A percentile compares a stretch with the other conserved stretches of the same genome.
These are phyloP conservation scores for Pteruthius melanotis DNA, from an alignment of 2,113 vertebrate species.

Conservation along the genomic window DNA sequence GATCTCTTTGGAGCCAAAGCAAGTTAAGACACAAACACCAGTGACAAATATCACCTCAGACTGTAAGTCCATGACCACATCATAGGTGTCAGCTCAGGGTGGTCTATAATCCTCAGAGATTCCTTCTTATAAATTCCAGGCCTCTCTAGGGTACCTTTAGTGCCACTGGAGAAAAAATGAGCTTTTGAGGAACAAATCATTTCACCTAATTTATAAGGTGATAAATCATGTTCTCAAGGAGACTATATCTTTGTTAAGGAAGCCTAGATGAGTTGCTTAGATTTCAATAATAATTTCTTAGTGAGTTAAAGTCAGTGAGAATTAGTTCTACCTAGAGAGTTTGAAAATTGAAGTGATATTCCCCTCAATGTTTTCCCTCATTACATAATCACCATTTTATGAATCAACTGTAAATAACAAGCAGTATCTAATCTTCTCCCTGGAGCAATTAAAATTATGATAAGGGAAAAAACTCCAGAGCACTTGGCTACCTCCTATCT, in stretches of 20 bases:
- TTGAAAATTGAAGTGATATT: slow-evolving; percentile 10
- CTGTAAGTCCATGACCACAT: not conserved
- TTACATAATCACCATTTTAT: slow-evolving; percentile 54
- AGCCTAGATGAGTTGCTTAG: not conserved
- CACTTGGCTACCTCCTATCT: slow-evolving; percentile 11
- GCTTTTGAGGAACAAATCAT: not conserved
- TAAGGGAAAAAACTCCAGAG: slow-evolving; percentile 10
- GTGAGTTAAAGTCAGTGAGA: not conserved
- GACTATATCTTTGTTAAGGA: not conserved
- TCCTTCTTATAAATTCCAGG: not conserved
- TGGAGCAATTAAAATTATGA: slow-evolving; percentile 54
- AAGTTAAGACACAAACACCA: not conserved
- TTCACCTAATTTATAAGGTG: not conserved
- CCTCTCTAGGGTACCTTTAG: not conserved
- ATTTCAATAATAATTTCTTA: not conserved
- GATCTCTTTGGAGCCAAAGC: not conserved
- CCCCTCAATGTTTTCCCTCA: not conserved
- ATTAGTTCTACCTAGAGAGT: not conserved
- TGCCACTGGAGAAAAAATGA: not conserved
- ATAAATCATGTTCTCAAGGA: not conserved
- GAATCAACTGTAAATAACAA: slow-evolving; percentile 41
- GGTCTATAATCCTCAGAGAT: not conserved
- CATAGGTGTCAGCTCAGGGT: not conserved
- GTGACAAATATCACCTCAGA: not conserved
- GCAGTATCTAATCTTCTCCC: slow-evolving; percentile 42